Evolutionary conservation across 2,113 vertebrate genomes (phyloP).

Genomic region (Phaetusa simplex): DNA sequence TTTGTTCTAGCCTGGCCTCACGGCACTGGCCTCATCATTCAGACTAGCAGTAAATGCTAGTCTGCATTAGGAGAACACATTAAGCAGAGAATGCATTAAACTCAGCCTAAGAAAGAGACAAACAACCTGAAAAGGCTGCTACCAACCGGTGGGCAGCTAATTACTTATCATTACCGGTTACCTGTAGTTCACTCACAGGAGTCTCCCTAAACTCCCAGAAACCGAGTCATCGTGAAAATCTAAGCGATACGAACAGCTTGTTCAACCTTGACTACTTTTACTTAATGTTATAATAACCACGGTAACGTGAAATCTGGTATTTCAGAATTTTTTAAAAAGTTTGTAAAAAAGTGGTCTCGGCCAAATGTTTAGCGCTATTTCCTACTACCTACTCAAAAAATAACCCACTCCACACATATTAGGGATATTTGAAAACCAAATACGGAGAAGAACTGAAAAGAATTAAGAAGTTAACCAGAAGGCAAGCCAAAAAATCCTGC

Average conservation of each 20-base stretch:
- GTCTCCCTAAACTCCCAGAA: background rate
- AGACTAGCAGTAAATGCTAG: background rate
- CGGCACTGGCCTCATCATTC: fast-evolving
- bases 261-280: background rate
- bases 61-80: background rate
- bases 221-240: background rate
- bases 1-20: background rate
- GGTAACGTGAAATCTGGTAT: background rate
- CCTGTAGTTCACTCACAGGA: background rate
- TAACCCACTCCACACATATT: background rate
- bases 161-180: background rate
- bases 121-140: background rate
- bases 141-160: background rate
- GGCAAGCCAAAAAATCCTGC: background rate
- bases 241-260: background rate
- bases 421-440: background rate
- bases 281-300: background rate
- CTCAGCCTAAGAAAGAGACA: background rate
- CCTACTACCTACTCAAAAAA: background rate
- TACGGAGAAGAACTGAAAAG: background rate
- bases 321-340: background rate
- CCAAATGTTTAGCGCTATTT: background rate
- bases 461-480: background rate
- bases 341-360: background rate
- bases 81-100: fast-evolving